Percentiles rank a stretch among this genome's conserved stretches.
These are phyloP conservation scores for Lanius ludovicianus DNA, from an alignment of 2,113 vertebrate species.

Conservation along the genomic window DNA sequence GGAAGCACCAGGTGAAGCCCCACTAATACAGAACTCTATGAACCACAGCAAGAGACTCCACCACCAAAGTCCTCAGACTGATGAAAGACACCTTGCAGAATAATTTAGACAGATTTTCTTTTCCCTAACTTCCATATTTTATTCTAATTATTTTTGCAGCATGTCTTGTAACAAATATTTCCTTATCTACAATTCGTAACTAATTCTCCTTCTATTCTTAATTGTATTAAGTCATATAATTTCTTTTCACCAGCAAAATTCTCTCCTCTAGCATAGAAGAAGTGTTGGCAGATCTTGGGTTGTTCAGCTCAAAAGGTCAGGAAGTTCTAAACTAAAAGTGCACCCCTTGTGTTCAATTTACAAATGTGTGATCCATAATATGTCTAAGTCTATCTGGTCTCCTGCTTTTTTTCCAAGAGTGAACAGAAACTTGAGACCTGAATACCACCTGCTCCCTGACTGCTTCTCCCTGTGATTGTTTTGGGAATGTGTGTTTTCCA, in stretches of 20 bases:
- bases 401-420: background rate
- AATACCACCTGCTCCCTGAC: background rate
- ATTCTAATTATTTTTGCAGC: background rate
- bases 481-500: background rate
- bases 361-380: background rate
- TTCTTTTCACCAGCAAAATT: background rate
- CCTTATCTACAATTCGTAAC: background rate
- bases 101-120: background rate
- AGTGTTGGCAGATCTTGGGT: background rate
- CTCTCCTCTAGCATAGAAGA: background rate
- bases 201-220: background rate
- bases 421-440: background rate
- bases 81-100: background rate
- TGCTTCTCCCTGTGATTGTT: background rate
- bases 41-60: background rate
- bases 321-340: background rate
- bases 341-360: background rate
- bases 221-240: background rate
- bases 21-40: background rate
- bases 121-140: background rate
- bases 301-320: background rate
- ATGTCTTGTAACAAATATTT: background rate
- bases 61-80: background rate
- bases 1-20: background rate
- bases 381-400: background rate